Evolutionary conservation across 1,140 invertebrate species (phyloP).

Genomic region (Cyphomyrmex costatus): DNA sequence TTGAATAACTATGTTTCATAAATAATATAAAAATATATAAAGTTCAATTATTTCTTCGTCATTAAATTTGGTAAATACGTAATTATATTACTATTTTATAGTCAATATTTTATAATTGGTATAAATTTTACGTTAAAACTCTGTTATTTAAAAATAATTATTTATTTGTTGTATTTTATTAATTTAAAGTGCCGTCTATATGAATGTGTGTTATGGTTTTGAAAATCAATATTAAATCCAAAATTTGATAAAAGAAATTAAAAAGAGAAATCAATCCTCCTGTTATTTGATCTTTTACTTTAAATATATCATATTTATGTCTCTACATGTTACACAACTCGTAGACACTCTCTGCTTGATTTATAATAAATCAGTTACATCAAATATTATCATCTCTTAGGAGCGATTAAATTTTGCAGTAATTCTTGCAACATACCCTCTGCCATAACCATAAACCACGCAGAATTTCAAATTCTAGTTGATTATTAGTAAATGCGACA

Average conservation of each 20-base stretch:
- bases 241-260: neutral
- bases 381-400: conserved; percentile 28
- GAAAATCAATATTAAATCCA: neutral
- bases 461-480: conserved; percentile 59
- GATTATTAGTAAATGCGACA: conserved; percentile 81
- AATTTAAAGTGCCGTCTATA: neutral
- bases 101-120: neutral
- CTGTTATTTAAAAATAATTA: conserved; percentile 14
- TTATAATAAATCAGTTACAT: conserved; percentile 33
- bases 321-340: neutral
- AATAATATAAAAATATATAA: neutral
- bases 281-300: neutral
- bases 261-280: neutral
- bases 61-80: neutral
- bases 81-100: neutral
- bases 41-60: neutral
- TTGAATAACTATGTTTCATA: neutral
- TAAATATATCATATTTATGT: too few relatives aligned
- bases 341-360: neutral
- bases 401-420: conserved; percentile 50
- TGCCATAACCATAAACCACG: conserved; percentile 37
- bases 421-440: conserved; percentile 26
- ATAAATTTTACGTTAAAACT: neutral
- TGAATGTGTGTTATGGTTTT: neutral
- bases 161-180: neutral